Evolutionary conservation across 2,797 vertebrate species (phyloP), one percentile per base, ranked within the genome.

Genomic region (Melanotaenia boesemani): DNA sequence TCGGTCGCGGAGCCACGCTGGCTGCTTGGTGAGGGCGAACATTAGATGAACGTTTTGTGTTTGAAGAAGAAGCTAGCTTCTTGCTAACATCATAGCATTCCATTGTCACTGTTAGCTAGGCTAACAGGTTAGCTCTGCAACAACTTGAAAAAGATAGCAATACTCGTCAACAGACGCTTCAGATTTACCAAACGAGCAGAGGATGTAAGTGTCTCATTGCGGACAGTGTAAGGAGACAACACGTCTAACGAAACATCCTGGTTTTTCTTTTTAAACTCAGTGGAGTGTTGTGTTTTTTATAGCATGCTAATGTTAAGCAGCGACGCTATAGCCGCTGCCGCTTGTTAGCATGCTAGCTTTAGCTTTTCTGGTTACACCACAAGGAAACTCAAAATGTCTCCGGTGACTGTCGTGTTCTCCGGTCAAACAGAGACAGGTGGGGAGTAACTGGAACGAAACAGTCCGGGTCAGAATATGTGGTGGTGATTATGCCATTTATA

Each of bases 301-400:
- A 85, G 80, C 85, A 78, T 34, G 76, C 82, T 86, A 85, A 80
- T 6, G 80, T 74, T 88, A 84, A 63, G 5, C 59, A 34, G 55
- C 26, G 4, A 39, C 3, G 70, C 67, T 67, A 55, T 70, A 30
- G 28, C 28, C 28, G 28, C n/a, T n/a, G n/a, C 28, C 28, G 28
- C 28, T 30, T 48, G 67, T 41, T 82, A 87, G 81, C 81, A 1
- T 58, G 71, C 36, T 88, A 89, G 76, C 86, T 9, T 82, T 72
- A 84, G 88, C 39, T 41, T 85, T 56, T 74, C 28, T 48, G 46
- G 62, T 41, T 16, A 58, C 75, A 76, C 63, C 66, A 24, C 48
- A 54, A 81, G 83, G 80, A 87, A 82, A 76, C 76, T 88, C 89
- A 93, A 93, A 92, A 92, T 93, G 92, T 93, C 90, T 86, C 78